Base-by-base conservation (phyloP, 2,113 vertebrate genomes). In the Pseudorasbora parva region DNA sequence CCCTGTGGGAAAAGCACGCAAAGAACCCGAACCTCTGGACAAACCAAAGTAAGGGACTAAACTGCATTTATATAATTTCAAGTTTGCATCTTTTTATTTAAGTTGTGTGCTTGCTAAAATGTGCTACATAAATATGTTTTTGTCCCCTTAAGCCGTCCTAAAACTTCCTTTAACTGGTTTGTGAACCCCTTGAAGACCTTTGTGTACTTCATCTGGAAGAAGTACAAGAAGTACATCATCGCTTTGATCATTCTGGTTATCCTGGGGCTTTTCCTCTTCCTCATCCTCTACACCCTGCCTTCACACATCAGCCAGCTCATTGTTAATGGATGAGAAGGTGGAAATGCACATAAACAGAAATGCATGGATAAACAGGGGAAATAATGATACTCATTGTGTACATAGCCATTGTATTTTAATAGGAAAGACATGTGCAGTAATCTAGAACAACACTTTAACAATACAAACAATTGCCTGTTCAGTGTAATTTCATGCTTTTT, bases 181-280 rank as follows among this genome's bases (percentile, higher is more conserved):
- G 86, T 97, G 90, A 98, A 98, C 85, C 97, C 96, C 0, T 85
- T 99, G 93, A 99, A 98, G 92, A 97, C 97, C 21, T 98, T 97
- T 8, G 74, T 97, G 86, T 97, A 95, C 93, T 96, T 98, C 83
- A 96, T 98, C 90, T 97, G 96, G 96, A 96, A 92, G 86, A 94
- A 95, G 43, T 97, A 96, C 89, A 98, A 97, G 94, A 95, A 91
- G 89, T 95, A 95, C 86, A 96, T 98, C 82, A 94, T 98, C 82
- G 86, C 95, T 49, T 77, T 97, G 68, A 25, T 96, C 33, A 25
- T 99, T 83, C 90, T 96, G 4, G 89, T 85, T 3, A 43, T 97
- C 85, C 68, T 97, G 88, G 84, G 93, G 0, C 0, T 98, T 69
- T 98, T 99, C 91, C 93, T 99, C 12, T 91, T 90, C 85, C 95